Evolutionary conservation across 2,797 vertebrate genomes (phyloP), one percentile per base, ranked within the genome.

Genomic region (Poeciliopsis gracilis): DNA sequence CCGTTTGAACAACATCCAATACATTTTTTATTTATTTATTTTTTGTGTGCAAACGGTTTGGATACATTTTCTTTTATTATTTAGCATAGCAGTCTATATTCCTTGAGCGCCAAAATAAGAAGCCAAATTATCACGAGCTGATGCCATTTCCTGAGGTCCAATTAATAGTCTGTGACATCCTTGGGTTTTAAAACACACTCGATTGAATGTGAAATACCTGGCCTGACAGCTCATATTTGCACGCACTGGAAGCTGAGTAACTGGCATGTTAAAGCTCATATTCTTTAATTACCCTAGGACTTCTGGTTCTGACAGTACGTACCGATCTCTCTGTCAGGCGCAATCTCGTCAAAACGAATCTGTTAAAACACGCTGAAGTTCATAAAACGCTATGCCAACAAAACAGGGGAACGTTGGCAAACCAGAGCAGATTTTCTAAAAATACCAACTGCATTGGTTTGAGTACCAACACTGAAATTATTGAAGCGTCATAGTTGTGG

Each of bases 321-420:
- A 92, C 95, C 94, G 25, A 55, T 55, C 53, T n/a, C 11, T 55
- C 53, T 55, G 53, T 55, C 53, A 55, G 53, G 25, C 25, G 25
- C 53, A 55, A 55, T 55, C 53, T 55, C 93, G 30, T 59, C 57
- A 59, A 59, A 59, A 59, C 30, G 28, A 59, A 59, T 59, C n/a
- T 59, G 57, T 59, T 30, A 59, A 59, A 30, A 59, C 57, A 59
- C 13, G 57, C 28, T 30, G 28, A 59, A 59, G 57, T 59, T 59
- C n/a, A 59, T 59, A 59, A 59, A 59, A 59, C 1, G 57, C 11
- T 30, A 15, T 30, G 12, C 57, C 55, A 59, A 59, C n/a, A 28
- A 59, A 59, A 59, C n/a, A n/a, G 57, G 28, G 28, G 6, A 59
- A 59, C 57, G 28, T 59, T 59, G 57, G 57, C n/a, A 59, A 59